These are phyloP conservation scores for Andrena camellia DNA, from an alignment of 2,888 invertebrate species.

Conservation along the genomic window DNA sequence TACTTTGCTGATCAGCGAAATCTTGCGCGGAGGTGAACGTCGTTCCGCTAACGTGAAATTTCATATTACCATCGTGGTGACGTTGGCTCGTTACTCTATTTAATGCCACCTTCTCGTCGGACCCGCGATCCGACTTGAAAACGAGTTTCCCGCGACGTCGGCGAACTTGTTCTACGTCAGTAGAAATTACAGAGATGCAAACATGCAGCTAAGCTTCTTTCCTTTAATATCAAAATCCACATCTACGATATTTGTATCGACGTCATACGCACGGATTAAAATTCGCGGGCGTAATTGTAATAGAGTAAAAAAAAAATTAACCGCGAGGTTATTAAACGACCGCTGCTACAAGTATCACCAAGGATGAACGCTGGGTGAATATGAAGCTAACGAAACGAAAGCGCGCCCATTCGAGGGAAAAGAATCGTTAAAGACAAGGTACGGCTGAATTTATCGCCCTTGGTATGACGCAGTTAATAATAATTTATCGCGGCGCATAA, in stretches of 20 bases:
- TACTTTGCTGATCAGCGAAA: constrained; percentile 51
- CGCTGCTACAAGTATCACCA: neutral
- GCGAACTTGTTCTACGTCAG: neutral
- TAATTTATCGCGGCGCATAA: constrained; percentile 54
- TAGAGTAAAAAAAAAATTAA: neutral
- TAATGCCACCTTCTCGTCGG: neutral
- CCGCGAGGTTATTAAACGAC: neutral
- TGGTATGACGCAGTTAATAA: constrained; percentile 47
- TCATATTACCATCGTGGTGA: neutral
- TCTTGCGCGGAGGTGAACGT: constrained; percentile 26
- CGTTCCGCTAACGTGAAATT: constrained; percentile 30
- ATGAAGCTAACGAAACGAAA: constrained; percentile 14
- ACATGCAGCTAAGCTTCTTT: too few relatives aligned
- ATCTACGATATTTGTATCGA: too few relatives aligned
- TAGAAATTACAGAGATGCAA: neutral
- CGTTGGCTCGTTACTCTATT: constrained; percentile 2
- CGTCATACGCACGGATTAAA: neutral
- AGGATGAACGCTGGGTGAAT: constrained; percentile 11
- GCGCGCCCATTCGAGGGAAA: neutral
- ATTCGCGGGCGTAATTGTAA: neutral
- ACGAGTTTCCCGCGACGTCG: neutral
- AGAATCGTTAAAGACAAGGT: constrained; percentile 47
- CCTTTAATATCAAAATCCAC: too few relatives aligned
- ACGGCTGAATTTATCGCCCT: constrained; percentile 47
- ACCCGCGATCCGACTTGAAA: neutral